phyloP scores from a whole-genome alignment of 2,113 vertebrate species.

The Bos indicus region DNA sequence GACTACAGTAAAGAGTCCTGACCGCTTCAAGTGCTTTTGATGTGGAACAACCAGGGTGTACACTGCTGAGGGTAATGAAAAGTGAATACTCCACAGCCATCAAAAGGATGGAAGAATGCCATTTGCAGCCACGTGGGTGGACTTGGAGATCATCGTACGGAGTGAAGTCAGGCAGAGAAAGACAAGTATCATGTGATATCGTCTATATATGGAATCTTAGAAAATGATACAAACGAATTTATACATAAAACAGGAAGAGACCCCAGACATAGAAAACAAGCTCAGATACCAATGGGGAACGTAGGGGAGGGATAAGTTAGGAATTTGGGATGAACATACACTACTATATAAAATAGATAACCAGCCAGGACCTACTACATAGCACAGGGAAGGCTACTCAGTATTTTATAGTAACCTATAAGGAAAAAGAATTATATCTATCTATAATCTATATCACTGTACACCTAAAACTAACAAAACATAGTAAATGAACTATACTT shows the following conservation, averaged over 20 bases:
- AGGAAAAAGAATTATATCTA: neutral
- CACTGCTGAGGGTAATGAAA: rapidly evolving
- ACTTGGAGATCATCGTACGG: neutral
- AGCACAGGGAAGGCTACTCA: neutral
- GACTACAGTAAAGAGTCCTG: rapidly evolving
- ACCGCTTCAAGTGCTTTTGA: neutral
- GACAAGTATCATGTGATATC: neutral
- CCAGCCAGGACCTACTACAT: rapidly evolving
- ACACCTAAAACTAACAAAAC: neutral
- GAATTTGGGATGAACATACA: neutral
- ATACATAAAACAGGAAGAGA: neutral
- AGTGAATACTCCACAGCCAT: too few species aligned
- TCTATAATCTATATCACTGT: too few species aligned
- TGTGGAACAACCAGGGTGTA: rapidly evolving
- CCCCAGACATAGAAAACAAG: neutral
- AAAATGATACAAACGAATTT: neutral
- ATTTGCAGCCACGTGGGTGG: neutral
- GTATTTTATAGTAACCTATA: neutral
- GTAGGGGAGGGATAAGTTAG: neutral
- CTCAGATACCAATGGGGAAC: neutral
- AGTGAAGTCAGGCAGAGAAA: neutral
- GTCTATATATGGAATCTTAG: neutral
- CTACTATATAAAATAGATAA: neutral
- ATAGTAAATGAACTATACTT: neutral
- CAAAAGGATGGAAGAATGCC: neutral